Percentiles rank a stretch among this genome's conserved stretches.
phyloP scores from a whole-genome alignment of 2,888 invertebrate species.

The Piscicola geometra region DNA sequence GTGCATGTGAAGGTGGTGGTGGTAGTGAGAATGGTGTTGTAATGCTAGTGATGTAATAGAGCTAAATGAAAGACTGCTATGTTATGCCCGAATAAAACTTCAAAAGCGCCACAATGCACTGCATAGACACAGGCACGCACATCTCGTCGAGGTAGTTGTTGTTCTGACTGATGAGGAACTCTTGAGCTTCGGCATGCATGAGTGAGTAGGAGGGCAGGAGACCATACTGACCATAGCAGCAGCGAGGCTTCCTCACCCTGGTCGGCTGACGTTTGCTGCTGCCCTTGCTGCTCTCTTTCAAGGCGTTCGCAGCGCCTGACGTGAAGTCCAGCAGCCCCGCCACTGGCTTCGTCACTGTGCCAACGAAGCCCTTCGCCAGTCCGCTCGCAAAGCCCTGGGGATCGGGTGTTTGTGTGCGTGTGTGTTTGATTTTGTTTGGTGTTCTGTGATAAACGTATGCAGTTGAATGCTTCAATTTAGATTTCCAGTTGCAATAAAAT shows the following conservation, averaged over 20 bases:
- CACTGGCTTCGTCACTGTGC: conserved; percentile 91
- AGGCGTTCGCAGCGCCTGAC: conserved; percentile 84
- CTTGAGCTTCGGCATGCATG: conserved; percentile 74
- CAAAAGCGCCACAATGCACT: no score
- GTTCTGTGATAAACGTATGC: background rate
- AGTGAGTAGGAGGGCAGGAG: conserved; percentile 76
- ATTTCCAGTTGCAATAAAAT: background rate
- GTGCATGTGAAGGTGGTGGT: background rate
- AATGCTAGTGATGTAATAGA: no score
- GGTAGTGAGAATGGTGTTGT: no score
- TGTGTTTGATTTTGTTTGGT: background rate
- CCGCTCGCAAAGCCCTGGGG: conserved; percentile 73
- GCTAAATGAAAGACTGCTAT: no score
- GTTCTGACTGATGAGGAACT: conserved; percentile 71
- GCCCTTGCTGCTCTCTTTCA: conserved; percentile 64
- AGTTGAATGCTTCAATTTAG: background rate
- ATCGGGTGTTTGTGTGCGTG: background rate
- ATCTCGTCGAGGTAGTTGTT: conserved; percentile 69
- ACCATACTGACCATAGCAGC: conserved; percentile 73
- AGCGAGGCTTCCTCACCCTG: conserved; percentile 71
- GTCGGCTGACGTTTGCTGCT: conserved; percentile 49
- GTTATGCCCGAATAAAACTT: no score
- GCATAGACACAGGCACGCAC: conserved; percentile 47
- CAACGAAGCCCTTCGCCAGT: conserved; percentile 84
- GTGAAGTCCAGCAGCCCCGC: conserved; percentile 91